Evolutionary conservation across 2,888 invertebrate genomes (phyloP).

Genomic region (Drosophila stalkeri): DNA sequence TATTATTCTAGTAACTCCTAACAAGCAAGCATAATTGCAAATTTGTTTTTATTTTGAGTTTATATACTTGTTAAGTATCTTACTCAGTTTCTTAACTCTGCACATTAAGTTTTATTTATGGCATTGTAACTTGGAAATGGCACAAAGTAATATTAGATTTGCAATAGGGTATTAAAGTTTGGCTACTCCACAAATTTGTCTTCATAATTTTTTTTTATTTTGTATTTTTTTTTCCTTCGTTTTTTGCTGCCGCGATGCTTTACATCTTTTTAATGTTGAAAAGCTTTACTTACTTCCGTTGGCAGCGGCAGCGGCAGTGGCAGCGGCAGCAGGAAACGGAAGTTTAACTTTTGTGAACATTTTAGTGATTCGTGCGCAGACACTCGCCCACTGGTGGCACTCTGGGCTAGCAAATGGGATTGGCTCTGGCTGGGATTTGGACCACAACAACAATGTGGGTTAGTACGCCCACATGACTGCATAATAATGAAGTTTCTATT

Average conservation of each 20-base stretch:
- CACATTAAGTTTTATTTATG: slow-evolving; percentile 1
- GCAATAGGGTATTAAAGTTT: slow-evolving; percentile 41
- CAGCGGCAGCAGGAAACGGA: slow-evolving; percentile 73
- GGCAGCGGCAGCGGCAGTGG: slow-evolving; percentile 50
- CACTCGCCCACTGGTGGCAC: slow-evolving; percentile 50
- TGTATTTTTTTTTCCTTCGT: slow-evolving; percentile 9
- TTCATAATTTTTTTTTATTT: slow-evolving; percentile 2
- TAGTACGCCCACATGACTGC: slow-evolving; percentile 6
- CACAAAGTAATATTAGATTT: slow-evolving; percentile 20
- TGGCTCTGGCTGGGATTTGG: slow-evolving; percentile 27
- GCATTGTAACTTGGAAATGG: background rate
- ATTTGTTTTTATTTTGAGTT: background rate
- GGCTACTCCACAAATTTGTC: background rate
- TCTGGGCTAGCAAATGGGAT: slow-evolving; percentile 30
- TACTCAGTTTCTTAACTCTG: background rate
- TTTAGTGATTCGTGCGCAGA: slow-evolving; percentile 81
- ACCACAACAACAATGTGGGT: slow-evolving; percentile 4
- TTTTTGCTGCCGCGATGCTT: slow-evolving; percentile 65
- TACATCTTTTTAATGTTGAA: slow-evolving; percentile 81
- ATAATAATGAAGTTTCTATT: slow-evolving; percentile 31
- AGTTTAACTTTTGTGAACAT: slow-evolving; percentile 81
- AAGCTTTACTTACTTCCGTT: slow-evolving; percentile 80
- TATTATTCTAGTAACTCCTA: background rate
- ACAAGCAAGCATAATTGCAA: slow-evolving; percentile 2
- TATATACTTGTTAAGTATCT: background rate